Percentiles rank a stretch among this genome's conserved stretches.
These are phyloP conservation scores for Eilema sororculum DNA, from an alignment of 2,888 invertebrate genomes.

Conservation along the genomic window DNA sequence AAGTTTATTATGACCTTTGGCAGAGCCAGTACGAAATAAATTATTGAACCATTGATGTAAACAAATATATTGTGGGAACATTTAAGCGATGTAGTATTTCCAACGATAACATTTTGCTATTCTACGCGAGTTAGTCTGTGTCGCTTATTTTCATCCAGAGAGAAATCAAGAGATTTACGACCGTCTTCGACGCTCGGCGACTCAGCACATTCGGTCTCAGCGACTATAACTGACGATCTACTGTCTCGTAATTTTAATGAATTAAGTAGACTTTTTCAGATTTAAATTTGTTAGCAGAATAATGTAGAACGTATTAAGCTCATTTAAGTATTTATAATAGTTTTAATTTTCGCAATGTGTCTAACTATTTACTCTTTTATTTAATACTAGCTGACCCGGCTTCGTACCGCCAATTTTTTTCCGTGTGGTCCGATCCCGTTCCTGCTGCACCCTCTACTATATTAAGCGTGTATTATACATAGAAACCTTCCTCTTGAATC, in stretches of 20 bases:
- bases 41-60: constrained; percentile 18
- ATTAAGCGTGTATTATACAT: too few relatives aligned
- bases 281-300: constrained; percentile 36
- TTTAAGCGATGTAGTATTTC: constrained; percentile 12
- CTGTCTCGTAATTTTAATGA: constrained; percentile 78
- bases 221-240: constrained; percentile 80
- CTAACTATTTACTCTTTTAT: neutral
- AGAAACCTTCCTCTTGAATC: too few relatives aligned
- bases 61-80: neutral
- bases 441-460: too few relatives aligned
- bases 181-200: constrained; percentile 76
- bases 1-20: constrained; percentile 13
- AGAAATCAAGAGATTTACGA: constrained; percentile 80
- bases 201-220: constrained; percentile 80
- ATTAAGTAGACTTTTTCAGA: constrained; percentile 71
- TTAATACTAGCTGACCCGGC: too few relatives aligned
- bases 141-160: constrained; percentile 79
- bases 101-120: constrained; percentile 41
- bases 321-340: constrained; percentile 33
- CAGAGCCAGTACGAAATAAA: constrained; percentile 23
- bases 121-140: constrained; percentile 50
- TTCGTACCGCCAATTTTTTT: too few relatives aligned
- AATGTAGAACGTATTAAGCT: constrained; percentile 41
- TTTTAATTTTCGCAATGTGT: constrained; percentile 30
- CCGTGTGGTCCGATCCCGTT: too few relatives aligned